Evolutionary conservation across 2,888 invertebrate genomes (phyloP).

Genomic region (Stenolophus ochropezus): DNA sequence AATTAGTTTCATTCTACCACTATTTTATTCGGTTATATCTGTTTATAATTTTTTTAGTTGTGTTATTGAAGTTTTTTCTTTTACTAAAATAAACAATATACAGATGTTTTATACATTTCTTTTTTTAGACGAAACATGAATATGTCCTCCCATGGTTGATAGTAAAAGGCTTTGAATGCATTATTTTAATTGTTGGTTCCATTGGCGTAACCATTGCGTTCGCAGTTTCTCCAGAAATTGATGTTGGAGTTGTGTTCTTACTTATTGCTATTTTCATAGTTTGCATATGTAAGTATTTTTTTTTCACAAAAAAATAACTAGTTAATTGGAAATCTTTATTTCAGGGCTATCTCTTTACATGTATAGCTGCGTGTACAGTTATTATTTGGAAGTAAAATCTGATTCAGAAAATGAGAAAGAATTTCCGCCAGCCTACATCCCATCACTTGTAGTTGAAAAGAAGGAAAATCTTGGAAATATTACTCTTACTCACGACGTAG

Average conservation of each 20-base stretch:
- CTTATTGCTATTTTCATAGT: slow-evolving; percentile 3
- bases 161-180: slow-evolving; percentile 27
- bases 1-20: too few species aligned
- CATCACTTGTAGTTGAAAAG: neutral
- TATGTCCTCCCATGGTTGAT: slow-evolving; percentile 47
- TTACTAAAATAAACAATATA: too few species aligned
- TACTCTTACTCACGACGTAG: neutral
- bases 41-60: too few species aligned
- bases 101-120: neutral
- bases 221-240: neutral
- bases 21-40: too few species aligned
- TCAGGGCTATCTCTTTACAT: slow-evolving; percentile 20
- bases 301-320: neutral
- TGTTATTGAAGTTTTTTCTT: too few species aligned
- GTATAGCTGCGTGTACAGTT: slow-evolving; percentile 24
- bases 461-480: neutral
- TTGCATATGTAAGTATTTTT: slow-evolving; percentile 11
- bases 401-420: neutral
- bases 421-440: slow-evolving; percentile 11
- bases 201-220: neutral
- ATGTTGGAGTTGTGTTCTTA: neutral
- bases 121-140: slow-evolving; percentile 22
- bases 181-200: neutral
- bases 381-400: slow-evolving; percentile 1
- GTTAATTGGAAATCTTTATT: neutral